Conservation (phyloP, 2,113 vertebrate genomes). For the Embiotoca jacksoni region DNA sequence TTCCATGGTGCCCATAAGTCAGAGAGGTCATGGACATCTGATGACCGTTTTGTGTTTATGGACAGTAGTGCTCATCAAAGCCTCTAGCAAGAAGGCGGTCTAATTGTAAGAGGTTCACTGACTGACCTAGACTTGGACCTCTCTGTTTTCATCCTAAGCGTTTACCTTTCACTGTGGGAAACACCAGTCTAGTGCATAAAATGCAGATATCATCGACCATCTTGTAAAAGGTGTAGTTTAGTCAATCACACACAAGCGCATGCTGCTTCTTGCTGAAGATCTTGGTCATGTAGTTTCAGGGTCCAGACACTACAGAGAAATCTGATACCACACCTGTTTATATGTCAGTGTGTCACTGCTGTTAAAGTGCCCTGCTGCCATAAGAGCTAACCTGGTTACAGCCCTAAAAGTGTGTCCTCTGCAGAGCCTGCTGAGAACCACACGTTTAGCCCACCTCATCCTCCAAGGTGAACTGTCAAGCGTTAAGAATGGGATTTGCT, state of each 20-base stretch:
- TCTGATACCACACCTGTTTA: slow-evolving; percentile 42
- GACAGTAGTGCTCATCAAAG: slow-evolving; percentile 64
- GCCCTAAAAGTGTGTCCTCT: slow-evolving; percentile 41
- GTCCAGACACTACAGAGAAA: slow-evolving; percentile 44
- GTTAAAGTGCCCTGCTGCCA: slow-evolving; percentile 51
- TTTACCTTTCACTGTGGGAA: slow-evolving; percentile 67
- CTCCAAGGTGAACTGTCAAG: slow-evolving; percentile 18
- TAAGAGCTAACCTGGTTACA: slow-evolving; percentile 44
- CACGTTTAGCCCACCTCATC: slow-evolving; percentile 29
- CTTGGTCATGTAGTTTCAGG: slow-evolving; percentile 53
- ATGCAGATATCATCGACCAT: slow-evolving; percentile 71
- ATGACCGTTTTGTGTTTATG: slow-evolving; percentile 67
- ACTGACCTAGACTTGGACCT: slow-evolving; percentile 46
- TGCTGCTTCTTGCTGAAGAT: slow-evolving; percentile 68
- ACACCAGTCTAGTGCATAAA: slow-evolving; percentile 71
- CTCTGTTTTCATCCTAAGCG: slow-evolving; percentile 59
- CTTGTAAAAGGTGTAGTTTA: slow-evolving; percentile 74
- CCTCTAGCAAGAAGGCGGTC: slow-evolving; percentile 47
- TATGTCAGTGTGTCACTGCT: slow-evolving; percentile 45
- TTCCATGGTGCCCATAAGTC: slow-evolving; percentile 69
- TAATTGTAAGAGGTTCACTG: slow-evolving; percentile 50
- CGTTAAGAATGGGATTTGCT: slow-evolving; percentile 48
- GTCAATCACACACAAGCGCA: slow-evolving; percentile 67
- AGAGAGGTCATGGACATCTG: slow-evolving; percentile 63
- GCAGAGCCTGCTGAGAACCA: slow-evolving; percentile 34